Evolutionary conservation across 2,797 vertebrate genomes (phyloP), one percentile per base, ranked within the genome.

Genomic region (Varecia variegata): DNA sequence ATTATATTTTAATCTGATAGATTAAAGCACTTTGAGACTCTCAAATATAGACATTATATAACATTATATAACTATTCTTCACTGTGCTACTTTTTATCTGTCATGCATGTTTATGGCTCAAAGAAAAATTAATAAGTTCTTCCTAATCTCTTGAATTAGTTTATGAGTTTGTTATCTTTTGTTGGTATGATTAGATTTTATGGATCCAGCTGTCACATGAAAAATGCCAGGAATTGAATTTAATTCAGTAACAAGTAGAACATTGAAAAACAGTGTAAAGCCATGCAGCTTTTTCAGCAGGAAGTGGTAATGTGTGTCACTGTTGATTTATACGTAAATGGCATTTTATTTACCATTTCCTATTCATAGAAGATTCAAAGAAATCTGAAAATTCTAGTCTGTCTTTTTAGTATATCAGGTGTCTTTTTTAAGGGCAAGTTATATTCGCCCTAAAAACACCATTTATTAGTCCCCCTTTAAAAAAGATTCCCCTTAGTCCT

Each of bases 291-390:
- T 87, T 3, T 88, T 92, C 7, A 79, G 80, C 93, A 96, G 98
- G 98, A 98, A 98, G 97, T 85, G 95, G 94, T 83, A 91, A 79
- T 97, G 3, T 94, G 92, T 95, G 95, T 95, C 87, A 90, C 76
- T 93, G 84, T 71, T 79, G 79, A 79, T 94, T 94, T 65, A 71
- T 17, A 58, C 80, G 17, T 74, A 18, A 88, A 50, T 13, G 58
- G 18, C 47, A 62, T 97, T 97, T 92, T 93, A 91, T 90, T 97
- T 92, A 94, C 97, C 95, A 71, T 96, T 98, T 98, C 97, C 98
- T 98, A 90, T 94, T 94, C 8, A 96, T 76, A 95, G 89, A 95
- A 93, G 89, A 98, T 87, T 86, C 95, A 97, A 98, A 95, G 97
- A 95, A 71, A 62, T 50, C 43, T 88, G 85, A 92, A 80, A 40